These are phyloP conservation scores for Pissodes strobi DNA, from an alignment of 1,140 invertebrate species.

Conservation along the genomic window DNA sequence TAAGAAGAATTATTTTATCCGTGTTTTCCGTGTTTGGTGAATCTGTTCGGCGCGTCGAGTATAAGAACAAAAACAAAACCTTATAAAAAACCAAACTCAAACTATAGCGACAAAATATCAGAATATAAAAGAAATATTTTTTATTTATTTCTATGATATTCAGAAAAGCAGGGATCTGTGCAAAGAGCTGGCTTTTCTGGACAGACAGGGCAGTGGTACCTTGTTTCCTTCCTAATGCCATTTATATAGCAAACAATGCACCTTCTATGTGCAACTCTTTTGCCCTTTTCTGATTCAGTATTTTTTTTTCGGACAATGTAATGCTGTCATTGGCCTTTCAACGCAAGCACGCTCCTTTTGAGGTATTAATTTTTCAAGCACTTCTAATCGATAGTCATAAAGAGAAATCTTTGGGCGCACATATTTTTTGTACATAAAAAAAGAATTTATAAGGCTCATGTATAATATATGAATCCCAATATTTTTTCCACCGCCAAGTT, in stretches of 20 bases:
- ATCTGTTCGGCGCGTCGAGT: no score
- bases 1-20: no score
- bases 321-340: not conserved
- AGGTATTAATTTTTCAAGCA: constrained; percentile 1
- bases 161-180: not conserved
- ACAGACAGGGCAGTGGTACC: no score
- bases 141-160: no score
- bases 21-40: no score
- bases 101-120: not conserved
- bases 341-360: not conserved
- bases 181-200: no score
- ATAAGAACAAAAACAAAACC: not conserved
- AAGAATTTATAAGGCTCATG: not conserved
- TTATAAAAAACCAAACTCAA: no score
- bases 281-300: not conserved
- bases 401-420: constrained; percentile 1
- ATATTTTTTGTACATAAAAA: constrained; percentile 4
- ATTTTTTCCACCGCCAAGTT: constrained; percentile 27
- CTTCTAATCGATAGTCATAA: constrained; percentile 11
- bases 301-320: not conserved
- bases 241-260: not conserved
- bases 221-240: not conserved
- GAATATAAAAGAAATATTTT: no score
- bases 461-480: constrained; percentile 26
- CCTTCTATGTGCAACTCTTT: not conserved